Evolutionary conservation across 1,140 invertebrate genomes (phyloP), one percentile per base, ranked within the genome.

Genomic region (Tetragnatha versicolor): DNA sequence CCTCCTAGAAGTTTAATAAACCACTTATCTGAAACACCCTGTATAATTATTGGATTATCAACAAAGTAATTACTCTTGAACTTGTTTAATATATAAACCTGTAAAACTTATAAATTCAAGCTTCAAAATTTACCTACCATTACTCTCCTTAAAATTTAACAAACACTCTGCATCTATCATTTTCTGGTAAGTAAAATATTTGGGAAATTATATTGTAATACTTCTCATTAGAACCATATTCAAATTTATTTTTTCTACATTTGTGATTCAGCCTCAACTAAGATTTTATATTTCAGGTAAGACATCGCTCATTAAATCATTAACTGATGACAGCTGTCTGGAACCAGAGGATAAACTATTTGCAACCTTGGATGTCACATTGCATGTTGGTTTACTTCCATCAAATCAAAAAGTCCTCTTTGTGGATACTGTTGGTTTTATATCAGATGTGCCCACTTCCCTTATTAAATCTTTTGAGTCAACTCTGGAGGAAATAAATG

Each of bases 341-440:
- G 81, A 88, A 81, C 94, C 95, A 7, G 88, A 89, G 81, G 89
- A 97, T 88, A 89, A 92, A 80, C 85, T 97, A 31, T 97, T 97
- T 88, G 95, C 95, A 2, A 97, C 95, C 1, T 86, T 97, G 7
- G 95, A 97, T 86, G 93, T 95, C 0, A 95, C 93, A 0, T 86
- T 90, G 22, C 93, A 97, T 85, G 86, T 86, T 29, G 93, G 92
- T 12, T 82, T 93, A 61, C 47, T 61, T 12, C 80, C 81, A 25
- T 79, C 76, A 6, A 68, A 66, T 72, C 72, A 79, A 39, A 81
- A 83, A 61, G 88, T 92, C 25, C 84, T 94, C 0, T 94, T 91
- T 83, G 89, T 96, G 42, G 95, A 97, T 85, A 97, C 95, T 0
- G 93, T 97, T 47, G 95, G 95, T 3, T 97, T 97, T 85, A 94